phyloP scores from a whole-genome alignment of 2,113 vertebrate species.

The Nymphicus hollandicus region DNA sequence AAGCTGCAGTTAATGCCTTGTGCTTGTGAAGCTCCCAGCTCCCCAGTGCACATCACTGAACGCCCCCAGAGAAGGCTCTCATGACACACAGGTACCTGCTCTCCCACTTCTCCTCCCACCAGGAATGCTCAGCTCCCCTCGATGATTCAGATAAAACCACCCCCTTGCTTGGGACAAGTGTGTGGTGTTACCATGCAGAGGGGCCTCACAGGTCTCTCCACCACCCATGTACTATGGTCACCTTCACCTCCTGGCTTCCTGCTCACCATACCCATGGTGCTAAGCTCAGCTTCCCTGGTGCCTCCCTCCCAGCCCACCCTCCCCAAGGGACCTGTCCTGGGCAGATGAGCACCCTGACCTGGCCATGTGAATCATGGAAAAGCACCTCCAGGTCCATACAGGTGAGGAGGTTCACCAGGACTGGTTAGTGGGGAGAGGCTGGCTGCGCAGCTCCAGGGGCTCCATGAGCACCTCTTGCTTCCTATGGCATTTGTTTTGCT shows the following conservation, averaged over 20 bases:
- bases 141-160: not conserved
- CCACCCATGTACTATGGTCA: not conserved
- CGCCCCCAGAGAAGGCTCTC: not conserved
- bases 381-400: not conserved
- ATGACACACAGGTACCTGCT: not conserved
- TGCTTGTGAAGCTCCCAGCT: not conserved
- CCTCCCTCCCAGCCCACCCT: not conserved
- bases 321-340: rapidly evolving
- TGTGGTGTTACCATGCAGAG: not conserved
- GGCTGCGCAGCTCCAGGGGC: not conserved
- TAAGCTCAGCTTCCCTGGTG: rapidly evolving
- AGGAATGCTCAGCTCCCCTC: not conserved
- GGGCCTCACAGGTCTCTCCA: not conserved
- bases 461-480: not conserved
- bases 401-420: rapidly evolving
- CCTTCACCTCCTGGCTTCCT: not conserved
- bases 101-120: not conserved
- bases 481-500: not conserved
- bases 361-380: not conserved
- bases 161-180: not conserved
- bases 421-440: not conserved
- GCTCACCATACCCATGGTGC: rapidly evolving
- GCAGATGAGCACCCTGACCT: not conserved
- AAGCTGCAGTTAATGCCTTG: not conserved
- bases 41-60: not conserved